Percentiles rank a stretch among this genome's conserved stretches.
phyloP scores from a whole-genome alignment of 2,113 vertebrate genomes.

The western clawed frog (Xenopus tropicalis) region DNA sequence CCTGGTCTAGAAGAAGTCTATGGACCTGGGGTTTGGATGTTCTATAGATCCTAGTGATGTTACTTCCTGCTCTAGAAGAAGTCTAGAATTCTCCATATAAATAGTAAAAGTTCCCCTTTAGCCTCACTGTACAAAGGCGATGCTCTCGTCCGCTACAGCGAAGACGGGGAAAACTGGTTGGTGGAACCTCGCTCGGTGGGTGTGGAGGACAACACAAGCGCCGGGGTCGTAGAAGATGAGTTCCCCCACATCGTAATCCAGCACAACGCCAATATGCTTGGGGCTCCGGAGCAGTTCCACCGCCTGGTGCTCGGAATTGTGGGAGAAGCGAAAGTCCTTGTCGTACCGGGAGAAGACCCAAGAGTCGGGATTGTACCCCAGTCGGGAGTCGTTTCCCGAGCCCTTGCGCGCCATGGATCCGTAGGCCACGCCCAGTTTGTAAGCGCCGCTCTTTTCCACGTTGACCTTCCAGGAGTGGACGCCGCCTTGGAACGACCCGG shows the following conservation, averaged over 20 bases:
- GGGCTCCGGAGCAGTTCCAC: slow-evolving; percentile 71
- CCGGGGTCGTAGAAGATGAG: slow-evolving; percentile 80
- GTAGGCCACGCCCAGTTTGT: slow-evolving; percentile 87
- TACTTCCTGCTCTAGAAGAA: too few relatives aligned
- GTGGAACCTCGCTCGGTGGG: slow-evolving; percentile 58
- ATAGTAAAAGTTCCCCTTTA: too few relatives aligned
- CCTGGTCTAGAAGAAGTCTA: too few relatives aligned
- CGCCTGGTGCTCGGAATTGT: slow-evolving; percentile 57
- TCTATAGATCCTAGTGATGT: too few relatives aligned
- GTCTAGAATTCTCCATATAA: too few relatives aligned
- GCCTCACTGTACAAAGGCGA: slow-evolving; percentile 51
- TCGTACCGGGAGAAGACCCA: slow-evolving; percentile 89
- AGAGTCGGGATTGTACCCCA: slow-evolving; percentile 80
- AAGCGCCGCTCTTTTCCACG: slow-evolving; percentile 78
- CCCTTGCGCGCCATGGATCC: slow-evolving; percentile 80
- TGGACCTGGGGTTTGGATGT: too few relatives aligned
- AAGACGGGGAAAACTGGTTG: slow-evolving; percentile 75
- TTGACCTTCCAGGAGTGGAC: slow-evolving; percentile 78
- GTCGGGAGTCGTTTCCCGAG: slow-evolving; percentile 66
- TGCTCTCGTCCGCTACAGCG: slow-evolving; percentile 78
- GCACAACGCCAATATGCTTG: slow-evolving; percentile 67
- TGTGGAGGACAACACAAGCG: slow-evolving; percentile 69
- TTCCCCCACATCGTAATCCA: slow-evolving; percentile 77
- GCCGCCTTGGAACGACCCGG: slow-evolving; percentile 66
- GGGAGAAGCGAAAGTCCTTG: slow-evolving; percentile 80